Percentiles rank a stretch among this genome's conserved stretches.
Conservation (phyloP, 2,888 invertebrate genomes). For the Gymnosoma rotundatum region DNA sequence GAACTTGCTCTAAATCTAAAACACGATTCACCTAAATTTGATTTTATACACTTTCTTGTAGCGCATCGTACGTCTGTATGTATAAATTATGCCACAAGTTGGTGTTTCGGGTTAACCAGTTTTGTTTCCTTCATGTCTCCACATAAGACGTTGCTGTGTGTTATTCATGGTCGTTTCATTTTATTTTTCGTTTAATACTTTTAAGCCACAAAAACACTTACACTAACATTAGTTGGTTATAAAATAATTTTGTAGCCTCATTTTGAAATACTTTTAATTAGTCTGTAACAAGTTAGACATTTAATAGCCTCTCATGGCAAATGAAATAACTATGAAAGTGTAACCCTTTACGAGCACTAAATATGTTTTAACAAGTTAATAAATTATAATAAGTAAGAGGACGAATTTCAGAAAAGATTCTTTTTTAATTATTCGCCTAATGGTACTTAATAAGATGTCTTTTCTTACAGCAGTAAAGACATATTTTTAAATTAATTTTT, state of each 20-base stretch:
- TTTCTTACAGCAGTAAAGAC: too few relatives aligned
- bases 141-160: neutral
- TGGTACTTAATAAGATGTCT: too few relatives aligned
- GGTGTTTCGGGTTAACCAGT: slow-evolving; percentile 1
- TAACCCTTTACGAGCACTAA: neutral
- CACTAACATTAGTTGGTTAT: slow-evolving; percentile 42
- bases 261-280: slow-evolving; percentile 68
- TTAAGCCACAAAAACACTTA: slow-evolving; percentile 9
- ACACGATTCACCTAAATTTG: slow-evolving; percentile 38
- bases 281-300: slow-evolving; percentile 62
- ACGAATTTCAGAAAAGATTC: too few relatives aligned
- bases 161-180: neutral
- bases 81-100: neutral
- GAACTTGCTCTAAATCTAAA: slow-evolving; percentile 57
- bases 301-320: slow-evolving; percentile 44
- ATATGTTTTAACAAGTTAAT: too few relatives aligned
- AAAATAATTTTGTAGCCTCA: slow-evolving; percentile 65
- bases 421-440: too few relatives aligned
- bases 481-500: too few relatives aligned
- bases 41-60: slow-evolving; percentile 7
- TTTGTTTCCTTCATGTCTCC: neutral
- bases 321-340: slow-evolving; percentile 4
- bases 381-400: too few relatives aligned
- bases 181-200: neutral
- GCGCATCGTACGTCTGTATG: too few relatives aligned